Evolutionary conservation across 2,113 vertebrate species (phyloP).

Genomic region (Tenebrosternarchus preto): DNA sequence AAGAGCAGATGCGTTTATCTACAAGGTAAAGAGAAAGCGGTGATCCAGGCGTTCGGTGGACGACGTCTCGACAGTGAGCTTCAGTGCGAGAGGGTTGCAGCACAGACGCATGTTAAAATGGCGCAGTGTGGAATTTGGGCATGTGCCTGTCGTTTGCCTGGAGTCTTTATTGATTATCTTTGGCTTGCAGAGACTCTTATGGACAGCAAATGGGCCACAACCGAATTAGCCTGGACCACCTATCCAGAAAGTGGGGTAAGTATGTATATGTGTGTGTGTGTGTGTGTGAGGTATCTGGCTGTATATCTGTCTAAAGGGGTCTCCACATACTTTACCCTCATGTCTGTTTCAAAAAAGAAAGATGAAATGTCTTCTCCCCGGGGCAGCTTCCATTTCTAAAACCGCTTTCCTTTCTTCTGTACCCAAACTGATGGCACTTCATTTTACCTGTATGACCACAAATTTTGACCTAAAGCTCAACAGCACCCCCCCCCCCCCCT

Average conservation of each 20-base stretch:
- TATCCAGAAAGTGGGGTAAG: constrained; percentile 98
- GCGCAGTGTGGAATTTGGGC: constrained; percentile 9
- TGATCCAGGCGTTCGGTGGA: constrained; percentile 34
- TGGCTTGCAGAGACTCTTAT: constrained; percentile 91
- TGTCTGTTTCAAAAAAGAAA: constrained; percentile 3
- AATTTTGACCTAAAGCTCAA: constrained; percentile 75
- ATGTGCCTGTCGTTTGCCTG: not conserved
- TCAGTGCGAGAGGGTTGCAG: not conserved
- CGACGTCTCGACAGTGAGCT: constrained; percentile 15
- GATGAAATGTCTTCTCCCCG: constrained; percentile 24
- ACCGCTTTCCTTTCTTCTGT: not conserved
- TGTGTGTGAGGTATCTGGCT: constrained; percentile 33
- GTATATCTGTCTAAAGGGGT: constrained; percentile 37
- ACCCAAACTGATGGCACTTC: constrained; percentile 56
- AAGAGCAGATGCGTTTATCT: constrained; percentile 36
- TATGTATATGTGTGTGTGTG: constrained; percentile 39
- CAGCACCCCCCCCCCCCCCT: constrained; percentile 62
- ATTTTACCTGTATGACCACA: constrained; percentile 68
- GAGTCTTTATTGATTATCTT: constrained; percentile 50
- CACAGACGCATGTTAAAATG: no score
- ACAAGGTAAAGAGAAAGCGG: constrained; percentile 26
- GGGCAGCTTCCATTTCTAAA: constrained; percentile 26
- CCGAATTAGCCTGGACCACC: constrained; percentile 95
- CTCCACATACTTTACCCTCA: constrained; percentile 26
- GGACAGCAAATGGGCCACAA: constrained; percentile 97